Conservation (phyloP, 2,888 invertebrate genomes). For the Pristionchus arcanus region DNA sequence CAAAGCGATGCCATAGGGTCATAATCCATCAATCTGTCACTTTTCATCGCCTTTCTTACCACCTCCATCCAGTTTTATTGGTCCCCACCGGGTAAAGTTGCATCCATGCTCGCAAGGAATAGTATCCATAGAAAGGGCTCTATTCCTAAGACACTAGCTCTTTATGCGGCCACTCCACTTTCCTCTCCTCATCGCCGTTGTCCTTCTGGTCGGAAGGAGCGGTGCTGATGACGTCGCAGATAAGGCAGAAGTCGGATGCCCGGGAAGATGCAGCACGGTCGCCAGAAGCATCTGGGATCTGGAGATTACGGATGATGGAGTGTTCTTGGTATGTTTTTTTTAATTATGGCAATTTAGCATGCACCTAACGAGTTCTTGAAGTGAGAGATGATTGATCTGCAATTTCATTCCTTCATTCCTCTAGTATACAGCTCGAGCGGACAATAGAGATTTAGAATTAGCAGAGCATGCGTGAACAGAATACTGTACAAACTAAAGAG, state of each 20-base stretch:
- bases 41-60: not conserved
- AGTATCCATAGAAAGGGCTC: not conserved
- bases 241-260: not conserved
- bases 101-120: not conserved
- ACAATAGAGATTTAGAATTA: too few relatives aligned
- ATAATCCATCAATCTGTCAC: not conserved
- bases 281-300: not conserved
- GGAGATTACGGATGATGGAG: not conserved
- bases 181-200: not conserved
- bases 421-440: too few relatives aligned
- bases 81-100: not conserved
- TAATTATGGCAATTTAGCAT: too few relatives aligned
- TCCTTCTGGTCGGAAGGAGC: not conserved
- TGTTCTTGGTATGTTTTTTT: not conserved
- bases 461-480: too few relatives aligned
- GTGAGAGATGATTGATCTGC: too few relatives aligned
- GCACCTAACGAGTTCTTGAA: too few relatives aligned
- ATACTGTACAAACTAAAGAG: not conserved
- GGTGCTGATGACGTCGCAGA: not conserved
- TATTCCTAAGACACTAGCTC: not conserved
- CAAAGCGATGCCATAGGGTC: not conserved
- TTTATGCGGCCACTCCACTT: not conserved
- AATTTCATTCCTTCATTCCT: too few relatives aligned
- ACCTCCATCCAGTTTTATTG: not conserved
- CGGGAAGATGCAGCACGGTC: not conserved